Evolutionary conservation across 2,113 vertebrate species (phyloP).

Genomic region (Pimephales promelas): DNA sequence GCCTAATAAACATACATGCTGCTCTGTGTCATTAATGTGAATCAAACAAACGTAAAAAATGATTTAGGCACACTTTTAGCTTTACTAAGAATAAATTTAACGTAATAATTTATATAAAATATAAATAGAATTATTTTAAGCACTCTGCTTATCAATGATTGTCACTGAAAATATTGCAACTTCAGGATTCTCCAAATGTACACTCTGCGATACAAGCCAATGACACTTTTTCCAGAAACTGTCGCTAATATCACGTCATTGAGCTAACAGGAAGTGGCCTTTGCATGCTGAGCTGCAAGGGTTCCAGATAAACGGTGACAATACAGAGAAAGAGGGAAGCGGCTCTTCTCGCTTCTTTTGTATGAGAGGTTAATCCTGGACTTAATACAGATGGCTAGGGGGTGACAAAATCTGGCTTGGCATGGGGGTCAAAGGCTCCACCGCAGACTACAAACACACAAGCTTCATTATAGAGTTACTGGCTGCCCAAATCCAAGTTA

Average conservation of each 20-base stretch:
- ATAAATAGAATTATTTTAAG: no score
- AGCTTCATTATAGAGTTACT: background rate
- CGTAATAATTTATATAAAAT: no score
- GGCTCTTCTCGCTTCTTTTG: slow-evolving; percentile 5
- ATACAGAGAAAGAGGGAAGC: slow-evolving; percentile 21
- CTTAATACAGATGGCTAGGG: slow-evolving; percentile 1
- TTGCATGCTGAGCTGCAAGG: slow-evolving; percentile 2
- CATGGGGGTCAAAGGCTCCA: background rate
- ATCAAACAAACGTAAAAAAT: no score
- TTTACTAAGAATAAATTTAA: no score
- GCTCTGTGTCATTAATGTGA: no score
- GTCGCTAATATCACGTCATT: background rate
- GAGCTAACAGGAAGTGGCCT: slow-evolving; percentile 21
- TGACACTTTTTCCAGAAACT: background rate
- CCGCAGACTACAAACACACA: background rate
- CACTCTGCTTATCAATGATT: no score
- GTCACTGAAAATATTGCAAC: background rate
- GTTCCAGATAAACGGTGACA: slow-evolving; percentile 32
- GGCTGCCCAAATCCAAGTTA: background rate
- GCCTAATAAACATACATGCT: no score
- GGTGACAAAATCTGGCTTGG: background rate
- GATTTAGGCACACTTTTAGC: no score
- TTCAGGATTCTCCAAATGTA: background rate
- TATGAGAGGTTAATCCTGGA: slow-evolving; percentile 15
- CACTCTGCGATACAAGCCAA: background rate